Evolutionary conservation across 2,888 invertebrate genomes (phyloP).

Genomic region (Glyphotaelius pellucidus): DNA sequence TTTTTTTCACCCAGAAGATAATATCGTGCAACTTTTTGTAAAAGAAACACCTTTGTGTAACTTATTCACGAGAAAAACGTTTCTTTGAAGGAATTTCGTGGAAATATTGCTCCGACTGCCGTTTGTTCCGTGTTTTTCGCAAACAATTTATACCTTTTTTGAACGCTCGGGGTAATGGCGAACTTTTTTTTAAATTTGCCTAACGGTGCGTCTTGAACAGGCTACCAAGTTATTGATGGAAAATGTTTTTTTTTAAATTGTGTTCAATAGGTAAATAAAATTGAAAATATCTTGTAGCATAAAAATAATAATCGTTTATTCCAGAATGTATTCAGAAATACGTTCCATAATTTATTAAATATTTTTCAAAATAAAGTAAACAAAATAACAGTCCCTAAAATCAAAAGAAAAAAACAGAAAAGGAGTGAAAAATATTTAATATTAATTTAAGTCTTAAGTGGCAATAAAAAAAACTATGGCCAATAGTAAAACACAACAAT

Average conservation of each 20-base stretch:
- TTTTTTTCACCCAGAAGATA: not conserved
- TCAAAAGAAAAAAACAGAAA: too few species aligned
- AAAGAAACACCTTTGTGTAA: not conserved
- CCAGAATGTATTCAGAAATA: too few species aligned
- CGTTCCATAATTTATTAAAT: too few species aligned
- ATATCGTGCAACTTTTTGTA: not conserved
- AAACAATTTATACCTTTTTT: not conserved
- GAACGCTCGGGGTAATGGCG: not conserved
- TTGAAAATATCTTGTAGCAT: too few species aligned
- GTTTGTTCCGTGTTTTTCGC: not conserved
- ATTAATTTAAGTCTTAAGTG: too few species aligned
- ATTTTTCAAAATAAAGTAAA: too few species aligned
- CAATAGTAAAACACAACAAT: too few species aligned
- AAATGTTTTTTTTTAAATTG: not conserved
- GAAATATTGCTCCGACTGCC: not conserved
- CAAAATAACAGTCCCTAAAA: too few species aligned
- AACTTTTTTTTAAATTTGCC: not conserved
- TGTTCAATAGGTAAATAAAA: too few species aligned
- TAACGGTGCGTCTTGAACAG: not conserved
- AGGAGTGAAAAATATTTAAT: too few species aligned
- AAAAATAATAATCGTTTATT: too few species aligned
- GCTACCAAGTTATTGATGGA: not conserved
- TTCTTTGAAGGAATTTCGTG: not conserved
- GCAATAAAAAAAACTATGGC: too few species aligned
- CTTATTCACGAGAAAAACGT: not conserved